Evolutionary conservation across 2,113 vertebrate species (phyloP).

Genomic region (Pollachius pollachius): DNA sequence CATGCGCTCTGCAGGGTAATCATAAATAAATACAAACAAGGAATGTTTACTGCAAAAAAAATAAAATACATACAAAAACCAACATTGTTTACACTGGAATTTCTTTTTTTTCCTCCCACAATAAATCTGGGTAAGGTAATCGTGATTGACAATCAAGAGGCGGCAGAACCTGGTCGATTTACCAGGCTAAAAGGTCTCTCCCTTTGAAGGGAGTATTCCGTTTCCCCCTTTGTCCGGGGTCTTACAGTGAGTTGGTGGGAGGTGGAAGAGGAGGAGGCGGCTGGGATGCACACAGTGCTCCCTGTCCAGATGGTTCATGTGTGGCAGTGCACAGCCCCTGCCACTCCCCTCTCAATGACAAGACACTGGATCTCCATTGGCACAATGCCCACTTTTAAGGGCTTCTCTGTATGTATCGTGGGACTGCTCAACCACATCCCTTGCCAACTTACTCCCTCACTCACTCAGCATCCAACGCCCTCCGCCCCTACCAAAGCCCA

Average conservation of each 20-base stretch:
- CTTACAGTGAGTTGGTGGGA: too few species aligned
- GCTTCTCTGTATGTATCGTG: constrained; percentile 21
- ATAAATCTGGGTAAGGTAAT: constrained; percentile 67
- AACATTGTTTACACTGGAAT: constrained; percentile 75
- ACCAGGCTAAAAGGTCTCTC: too few species aligned
- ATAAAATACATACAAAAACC: constrained; percentile 61
- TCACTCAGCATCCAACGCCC: too few species aligned
- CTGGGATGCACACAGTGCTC: constrained; percentile 9
- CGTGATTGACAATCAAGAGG: constrained; percentile 64
- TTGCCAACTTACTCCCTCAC: too few species aligned
- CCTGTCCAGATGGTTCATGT: too few species aligned
- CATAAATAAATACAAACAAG: constrained; percentile 99
- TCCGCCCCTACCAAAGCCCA: too few species aligned
- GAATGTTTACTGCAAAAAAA: constrained; percentile 97
- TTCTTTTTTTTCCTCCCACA: constrained; percentile 60
- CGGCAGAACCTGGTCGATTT: neutral
- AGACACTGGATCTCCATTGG: constrained; percentile 54
- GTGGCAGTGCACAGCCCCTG: too few species aligned
- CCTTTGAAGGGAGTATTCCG: neutral
- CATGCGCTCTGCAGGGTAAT: constrained; percentile 84
- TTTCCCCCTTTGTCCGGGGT: constrained; percentile 5
- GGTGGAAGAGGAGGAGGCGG: constrained; percentile 34
- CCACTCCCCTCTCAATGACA: constrained; percentile 64
- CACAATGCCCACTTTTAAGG: constrained; percentile 38
- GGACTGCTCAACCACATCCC: too few species aligned